Evolutionary conservation across 2,113 vertebrate species (phyloP), one percentile per base, ranked within the genome.

Genomic region (Megaceryle torquata): DNA sequence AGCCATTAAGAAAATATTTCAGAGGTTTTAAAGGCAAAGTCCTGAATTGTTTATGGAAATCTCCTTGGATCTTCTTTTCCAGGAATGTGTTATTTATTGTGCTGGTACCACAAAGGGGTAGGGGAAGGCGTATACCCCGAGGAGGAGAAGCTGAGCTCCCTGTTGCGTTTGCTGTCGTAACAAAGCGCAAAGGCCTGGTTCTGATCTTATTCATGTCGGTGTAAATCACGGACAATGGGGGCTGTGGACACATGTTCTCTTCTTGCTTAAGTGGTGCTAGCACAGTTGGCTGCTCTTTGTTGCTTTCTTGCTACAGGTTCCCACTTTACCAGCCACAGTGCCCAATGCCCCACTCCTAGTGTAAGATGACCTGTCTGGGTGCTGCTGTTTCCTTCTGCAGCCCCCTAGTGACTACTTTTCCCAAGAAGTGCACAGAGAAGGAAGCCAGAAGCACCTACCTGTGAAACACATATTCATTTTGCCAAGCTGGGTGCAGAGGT

Each of bases 21-120:
- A 81, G 93, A 89, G 85, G 41, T 70, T 96, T 95, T 96, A 96
- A 95, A 93, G 94, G 31, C 91, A 86, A 93, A 95, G 61, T 72
- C 65, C 83, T 64, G 89, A 94, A 89, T 82, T 84, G 87, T 93
- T 95, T 85, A 80, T 87, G 95, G 91, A 95, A 95, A 93, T 26
- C 63, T 95, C 91, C 44, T 92, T 76, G 93, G 93, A 87, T 95
- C 69, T 92, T 65, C 78, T 94, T 86, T 95, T 84, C 69, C 86
- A 94, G 95, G 91, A 93, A 95, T 70, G 78, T 33, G 11, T 90
- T 72, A 82, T 89, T 91, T 95, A 96, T 94, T 95, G 93, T 87
- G 93, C 77, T 96, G 89, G 85, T 88, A 69, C 94, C 80, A 88
- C 89, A 78, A 43, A 91, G 61, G 78, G 46, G 7, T 18, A 69